Conservation (phyloP, 2,888 invertebrate genomes). For the Agrochola lychnidis region DNA sequence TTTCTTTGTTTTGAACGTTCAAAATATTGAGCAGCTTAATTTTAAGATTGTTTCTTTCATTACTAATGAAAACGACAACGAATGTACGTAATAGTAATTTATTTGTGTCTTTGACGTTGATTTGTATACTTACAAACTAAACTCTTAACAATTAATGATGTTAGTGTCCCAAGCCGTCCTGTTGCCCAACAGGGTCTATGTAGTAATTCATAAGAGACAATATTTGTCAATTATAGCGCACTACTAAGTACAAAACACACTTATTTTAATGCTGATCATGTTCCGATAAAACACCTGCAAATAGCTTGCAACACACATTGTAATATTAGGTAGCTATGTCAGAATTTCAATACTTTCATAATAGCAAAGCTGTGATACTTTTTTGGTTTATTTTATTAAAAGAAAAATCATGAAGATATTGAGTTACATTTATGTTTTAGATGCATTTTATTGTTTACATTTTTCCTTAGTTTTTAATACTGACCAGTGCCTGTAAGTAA, state of each 20-base stretch:
- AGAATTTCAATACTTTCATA: conserved; percentile 61
- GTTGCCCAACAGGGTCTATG: conserved; percentile 55
- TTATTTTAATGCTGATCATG: conserved; percentile 78
- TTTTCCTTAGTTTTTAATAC: conserved; percentile 71
- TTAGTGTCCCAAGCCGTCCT: conserved; percentile 61
- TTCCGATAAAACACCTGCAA: conserved; percentile 81
- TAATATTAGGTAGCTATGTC: conserved; percentile 58
- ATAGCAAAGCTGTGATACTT: conserved; percentile 86
- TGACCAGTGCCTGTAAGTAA: conserved; percentile 89
- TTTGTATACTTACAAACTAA: conserved; percentile 69
- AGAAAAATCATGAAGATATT: conserved; percentile 47
- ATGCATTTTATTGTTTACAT: conserved; percentile 62
- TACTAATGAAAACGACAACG: conserved; percentile 66
- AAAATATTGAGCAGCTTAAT: conserved; percentile 66
- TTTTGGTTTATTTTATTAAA: conserved; percentile 61
- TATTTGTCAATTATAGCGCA: conserved; percentile 81
- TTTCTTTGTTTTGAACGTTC: conserved; percentile 74
- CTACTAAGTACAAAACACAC: conserved; percentile 85
- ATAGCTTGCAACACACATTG: conserved; percentile 63
- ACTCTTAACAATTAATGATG: conserved; percentile 64
- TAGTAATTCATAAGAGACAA: conserved; percentile 68
- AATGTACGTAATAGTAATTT: conserved; percentile 70
- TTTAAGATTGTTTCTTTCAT: conserved; percentile 66
- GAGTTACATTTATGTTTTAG: conserved; percentile 62
- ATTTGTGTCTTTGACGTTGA: conserved; percentile 63